Percentiles rank a stretch among this genome's conserved stretches.
Evolutionary conservation across 2,797 vertebrate species (phyloP).

Genomic region (Karalla daura): DNA sequence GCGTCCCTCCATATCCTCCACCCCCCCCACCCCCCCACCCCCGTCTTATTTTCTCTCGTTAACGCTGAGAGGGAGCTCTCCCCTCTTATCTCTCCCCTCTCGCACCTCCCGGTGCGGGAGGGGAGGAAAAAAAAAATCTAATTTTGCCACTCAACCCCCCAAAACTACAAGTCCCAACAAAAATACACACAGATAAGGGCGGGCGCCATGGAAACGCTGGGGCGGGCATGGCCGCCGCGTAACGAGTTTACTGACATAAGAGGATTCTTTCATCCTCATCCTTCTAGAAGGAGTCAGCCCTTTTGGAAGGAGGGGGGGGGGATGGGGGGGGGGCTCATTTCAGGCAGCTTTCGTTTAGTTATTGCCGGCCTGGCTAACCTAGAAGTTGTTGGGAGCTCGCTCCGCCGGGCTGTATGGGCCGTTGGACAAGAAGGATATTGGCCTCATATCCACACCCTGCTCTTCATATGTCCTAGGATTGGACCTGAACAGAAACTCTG

Average conservation of each 20-base stretch:
- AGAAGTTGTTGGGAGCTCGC: conserved; percentile 37
- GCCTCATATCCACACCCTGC: no score
- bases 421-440: no score
- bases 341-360: conserved; percentile 65
- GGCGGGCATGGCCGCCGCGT: conserved; percentile 65
- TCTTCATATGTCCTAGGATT: no score
- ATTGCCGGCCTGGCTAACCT: conserved; percentile 27
- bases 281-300: conserved; percentile 72
- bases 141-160: conserved; percentile 59
- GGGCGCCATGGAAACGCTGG: conserved; percentile 70
- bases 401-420: conserved; percentile 25
- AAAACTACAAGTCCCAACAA: conserved; percentile 71
- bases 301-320: conserved; percentile 67
- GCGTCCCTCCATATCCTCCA: conserved; percentile 8
- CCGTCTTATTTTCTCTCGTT: conserved; percentile 46
- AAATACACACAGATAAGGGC: conserved; percentile 69
- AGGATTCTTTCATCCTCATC: conserved; percentile 79
- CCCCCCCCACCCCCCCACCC: no score
- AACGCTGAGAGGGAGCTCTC: conserved; percentile 63
- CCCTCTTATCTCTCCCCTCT: conserved; percentile 78
- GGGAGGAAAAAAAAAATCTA: conserved; percentile 45
- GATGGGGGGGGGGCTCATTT: conserved; percentile 75
- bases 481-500: no score
- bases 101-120: conserved; percentile 53
- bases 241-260: conserved; percentile 82